Conservation (phyloP, 2,797 vertebrate genomes). For the Sparidentex hasta region DNA sequence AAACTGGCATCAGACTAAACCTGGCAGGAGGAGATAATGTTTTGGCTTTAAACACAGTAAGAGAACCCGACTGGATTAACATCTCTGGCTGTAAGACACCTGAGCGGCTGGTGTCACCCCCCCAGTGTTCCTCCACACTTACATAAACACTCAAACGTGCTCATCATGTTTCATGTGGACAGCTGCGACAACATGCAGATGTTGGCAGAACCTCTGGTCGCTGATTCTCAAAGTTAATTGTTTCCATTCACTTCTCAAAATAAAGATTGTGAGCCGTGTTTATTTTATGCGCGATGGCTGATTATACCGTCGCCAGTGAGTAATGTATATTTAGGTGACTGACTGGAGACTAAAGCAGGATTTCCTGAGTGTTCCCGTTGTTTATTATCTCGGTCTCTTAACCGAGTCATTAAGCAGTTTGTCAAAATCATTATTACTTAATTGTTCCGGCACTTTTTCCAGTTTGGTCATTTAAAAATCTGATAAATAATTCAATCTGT, state of each 20-base stretch:
- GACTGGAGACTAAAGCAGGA: conserved; percentile 48
- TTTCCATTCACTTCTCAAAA: conserved; percentile 59
- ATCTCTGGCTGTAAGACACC: conserved; percentile 14
- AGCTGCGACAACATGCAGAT: conserved; percentile 66
- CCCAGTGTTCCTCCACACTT: neutral
- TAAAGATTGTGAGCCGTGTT: conserved; percentile 46
- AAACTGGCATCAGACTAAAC: neutral
- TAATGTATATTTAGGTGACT: conserved; percentile 66
- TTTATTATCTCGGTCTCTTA: conserved; percentile 62
- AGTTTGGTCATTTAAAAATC: conserved; percentile 37
- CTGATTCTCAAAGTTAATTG: conserved; percentile 40
- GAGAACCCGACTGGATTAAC: neutral
- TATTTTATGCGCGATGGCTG: conserved; percentile 65
- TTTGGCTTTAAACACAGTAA: neutral
- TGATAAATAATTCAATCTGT: conserved; percentile 44
- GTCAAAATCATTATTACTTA: conserved; percentile 53
- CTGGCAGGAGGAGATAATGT: neutral
- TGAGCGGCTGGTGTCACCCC: conserved; percentile 11
- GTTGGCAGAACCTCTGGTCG: conserved; percentile 42
- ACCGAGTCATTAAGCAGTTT: conserved; percentile 53
- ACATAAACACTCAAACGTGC: conserved; percentile 40
- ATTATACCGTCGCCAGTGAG: conserved; percentile 53
- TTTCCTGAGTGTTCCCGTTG: conserved; percentile 53
- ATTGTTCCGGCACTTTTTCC: conserved; percentile 39
- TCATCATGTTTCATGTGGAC: conserved; percentile 56